These are phyloP conservation scores for Actinemys pallida DNA, from an alignment of 2,113 vertebrate genomes.

Conservation along the genomic window DNA sequence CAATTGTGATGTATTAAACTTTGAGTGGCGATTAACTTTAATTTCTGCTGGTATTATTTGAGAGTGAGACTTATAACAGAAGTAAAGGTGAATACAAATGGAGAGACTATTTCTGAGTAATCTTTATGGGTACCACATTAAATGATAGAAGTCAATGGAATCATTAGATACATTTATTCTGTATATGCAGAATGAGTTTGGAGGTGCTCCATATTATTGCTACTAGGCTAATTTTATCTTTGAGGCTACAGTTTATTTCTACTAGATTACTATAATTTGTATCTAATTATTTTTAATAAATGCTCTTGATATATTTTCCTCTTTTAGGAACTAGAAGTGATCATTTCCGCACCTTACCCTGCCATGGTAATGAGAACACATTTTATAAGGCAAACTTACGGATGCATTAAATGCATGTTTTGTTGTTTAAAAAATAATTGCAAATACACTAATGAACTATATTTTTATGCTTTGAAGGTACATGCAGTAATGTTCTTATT, in stretches of 20 bases:
- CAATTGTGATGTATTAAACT: not conserved
- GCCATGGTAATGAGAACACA: not conserved
- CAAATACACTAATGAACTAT: not conserved
- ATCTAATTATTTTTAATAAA: not conserved
- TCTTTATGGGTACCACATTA: not conserved
- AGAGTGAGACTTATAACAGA: not conserved
- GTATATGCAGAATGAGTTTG: not conserved
- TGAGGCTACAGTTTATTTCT: not conserved
- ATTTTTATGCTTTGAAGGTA: not conserved
- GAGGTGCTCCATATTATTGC: not conserved
- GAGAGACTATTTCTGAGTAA: not conserved
- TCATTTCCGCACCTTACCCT: slow-evolving; percentile 6
- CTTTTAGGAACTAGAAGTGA: not conserved
- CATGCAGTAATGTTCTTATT: not conserved
- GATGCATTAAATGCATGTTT: not conserved
- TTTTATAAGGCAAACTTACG: not conserved
- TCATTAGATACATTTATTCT: not conserved
- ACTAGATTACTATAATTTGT: not conserved
- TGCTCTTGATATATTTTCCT: not conserved
- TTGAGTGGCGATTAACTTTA: not conserved
- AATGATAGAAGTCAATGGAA: not conserved
- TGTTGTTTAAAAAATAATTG: not conserved
- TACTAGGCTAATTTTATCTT: not conserved
- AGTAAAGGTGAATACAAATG: not conserved
- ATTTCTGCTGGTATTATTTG: slow-evolving; percentile 29